Evolutionary conservation across 2,888 invertebrate species (phyloP), one percentile per base, ranked within the genome.

Genomic region (Aplocera efformata): DNA sequence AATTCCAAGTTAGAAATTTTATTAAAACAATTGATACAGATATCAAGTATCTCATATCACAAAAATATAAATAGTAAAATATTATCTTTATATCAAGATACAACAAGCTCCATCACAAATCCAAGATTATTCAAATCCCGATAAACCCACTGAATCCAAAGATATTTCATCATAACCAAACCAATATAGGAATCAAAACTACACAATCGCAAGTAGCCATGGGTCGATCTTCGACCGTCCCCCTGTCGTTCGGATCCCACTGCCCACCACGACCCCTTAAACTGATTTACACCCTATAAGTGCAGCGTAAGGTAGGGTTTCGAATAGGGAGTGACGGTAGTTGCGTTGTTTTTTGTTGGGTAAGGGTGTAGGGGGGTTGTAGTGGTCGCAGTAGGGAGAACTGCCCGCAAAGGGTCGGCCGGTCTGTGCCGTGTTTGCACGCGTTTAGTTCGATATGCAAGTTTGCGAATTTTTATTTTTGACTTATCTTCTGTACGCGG

Each of bases 351-450:
- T 77, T 83, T 78, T 73, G 72, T 59, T 67, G 57, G 56, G 53
- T 53, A 50, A 60, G 65, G 73, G 71, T 72, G 69, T 72, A 72
- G 74, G 67, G 74, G 74, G 83, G 88, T 84, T 78, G 84, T 68
- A 82, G 85, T 88, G 86, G 85, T 85, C 85, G 85, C 76, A 71
- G 72, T 62, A 76, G 84, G 85, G 84, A 71, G 82, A 67, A 83
- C 83, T 83, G 86, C 67, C 86, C 88, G 84, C 82, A 86, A 80
- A 84, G 86, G 85, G 80, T 80, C 76, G 72, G 72, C 70, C 67
- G 78, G 63, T 63, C 58, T 29, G 63, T 75, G 86, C 77, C 57
- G 49, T 74, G 77, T 85, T 85, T 71, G 58, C 50, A 71, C 50
- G 40, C 28, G 46, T 40, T 44, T 41, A 47, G 51, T 46, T 10